Evolutionary conservation across 2,797 vertebrate genomes (phyloP).

Genomic region (Petrocephalus sullivani): DNA sequence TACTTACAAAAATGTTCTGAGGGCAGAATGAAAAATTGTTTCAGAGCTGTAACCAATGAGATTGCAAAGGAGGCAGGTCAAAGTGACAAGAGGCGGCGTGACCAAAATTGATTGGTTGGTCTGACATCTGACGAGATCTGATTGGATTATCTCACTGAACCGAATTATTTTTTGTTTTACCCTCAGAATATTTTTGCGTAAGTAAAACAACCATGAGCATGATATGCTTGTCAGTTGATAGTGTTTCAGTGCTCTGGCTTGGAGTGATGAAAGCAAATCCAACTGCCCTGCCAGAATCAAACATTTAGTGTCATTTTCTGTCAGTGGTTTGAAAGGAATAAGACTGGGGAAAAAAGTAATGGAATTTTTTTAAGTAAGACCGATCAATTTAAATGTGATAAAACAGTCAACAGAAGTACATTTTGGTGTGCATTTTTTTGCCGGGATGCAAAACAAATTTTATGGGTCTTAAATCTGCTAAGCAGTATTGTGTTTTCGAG

Average conservation of each 20-base stretch:
- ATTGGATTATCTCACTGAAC: no score
- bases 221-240: not conserved
- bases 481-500: not conserved
- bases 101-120: no score
- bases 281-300: not conserved
- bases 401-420: not conserved
- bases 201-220: no score
- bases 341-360: not conserved
- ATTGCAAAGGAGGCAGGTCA: no score
- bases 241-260: not conserved
- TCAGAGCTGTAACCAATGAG: no score
- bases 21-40: no score
- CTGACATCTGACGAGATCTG: no score
- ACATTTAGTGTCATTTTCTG: not conserved
- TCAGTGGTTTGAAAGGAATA: not conserved
- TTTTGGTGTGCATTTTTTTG: not conserved
- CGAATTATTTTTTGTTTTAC: no score
- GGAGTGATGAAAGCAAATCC: not conserved
- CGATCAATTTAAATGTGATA: not conserved
- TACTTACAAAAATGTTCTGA: no score
- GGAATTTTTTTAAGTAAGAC: not conserved
- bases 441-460: not conserved
- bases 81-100: no score
- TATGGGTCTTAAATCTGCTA: constrained; percentile 17
- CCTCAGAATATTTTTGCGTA: no score